phyloP scores from a whole-genome alignment of 2,888 invertebrate genomes.

The Ichneumoninae sp. region DNA sequence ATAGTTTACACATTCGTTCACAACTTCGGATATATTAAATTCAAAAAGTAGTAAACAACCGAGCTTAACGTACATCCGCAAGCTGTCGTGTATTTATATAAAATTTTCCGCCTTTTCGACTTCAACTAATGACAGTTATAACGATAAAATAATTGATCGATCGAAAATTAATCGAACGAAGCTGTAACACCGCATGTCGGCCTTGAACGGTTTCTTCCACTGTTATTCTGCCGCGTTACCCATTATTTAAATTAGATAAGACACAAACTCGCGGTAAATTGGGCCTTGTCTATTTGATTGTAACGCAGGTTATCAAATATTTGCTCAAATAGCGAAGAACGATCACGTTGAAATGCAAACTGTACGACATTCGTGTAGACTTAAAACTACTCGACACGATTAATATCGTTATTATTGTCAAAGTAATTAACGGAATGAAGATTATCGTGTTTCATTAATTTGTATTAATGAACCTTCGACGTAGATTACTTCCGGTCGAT shows the following conservation, averaged over 20 bases:
- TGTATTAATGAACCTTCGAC: too few relatives aligned
- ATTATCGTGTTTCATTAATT: too few relatives aligned
- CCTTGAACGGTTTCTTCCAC: not conserved
- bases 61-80: not conserved
- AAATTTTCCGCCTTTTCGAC: not conserved
- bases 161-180: not conserved
- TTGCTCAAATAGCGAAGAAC: slow-evolving; percentile 1
- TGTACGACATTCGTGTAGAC: not conserved
- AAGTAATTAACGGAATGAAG: not conserved
- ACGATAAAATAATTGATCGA: not conserved
- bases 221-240: not conserved
- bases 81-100: not conserved
- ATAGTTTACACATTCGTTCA: not conserved
- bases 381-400: not conserved
- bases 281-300: slow-evolving; percentile 4
- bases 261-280: not conserved
- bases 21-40: not conserved
- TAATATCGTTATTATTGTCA: not conserved
- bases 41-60: not conserved
- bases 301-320: slow-evolving; percentile 15
- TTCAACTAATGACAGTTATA: not conserved
- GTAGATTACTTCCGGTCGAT: too few relatives aligned
- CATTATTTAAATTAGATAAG: slow-evolving; percentile 12
- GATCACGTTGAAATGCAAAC: not conserved
- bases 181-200: not conserved